Percentiles rank a stretch among this genome's conserved stretches.
These are phyloP conservation scores for Ernsta delagoae DNA, from an alignment of 2,888 invertebrate genomes.

Conservation along the genomic window DNA sequence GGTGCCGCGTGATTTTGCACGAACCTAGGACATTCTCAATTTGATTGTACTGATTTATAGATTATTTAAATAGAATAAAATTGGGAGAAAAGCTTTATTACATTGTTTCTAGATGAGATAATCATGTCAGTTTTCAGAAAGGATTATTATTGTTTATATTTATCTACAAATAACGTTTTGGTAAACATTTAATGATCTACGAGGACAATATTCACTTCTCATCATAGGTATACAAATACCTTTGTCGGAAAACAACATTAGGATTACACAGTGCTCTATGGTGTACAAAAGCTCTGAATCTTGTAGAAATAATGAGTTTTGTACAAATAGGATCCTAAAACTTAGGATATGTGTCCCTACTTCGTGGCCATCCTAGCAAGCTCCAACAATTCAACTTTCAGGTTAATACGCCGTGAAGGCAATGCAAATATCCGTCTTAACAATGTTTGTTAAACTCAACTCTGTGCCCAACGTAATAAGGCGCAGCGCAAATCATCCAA, in stretches of 20 bases:
- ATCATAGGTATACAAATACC: too few relatives aligned
- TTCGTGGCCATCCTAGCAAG: slow-evolving; percentile 5
- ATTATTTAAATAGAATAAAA: slow-evolving; percentile 4
- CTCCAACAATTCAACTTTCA: slow-evolving; percentile 47
- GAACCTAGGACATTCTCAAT: background rate
- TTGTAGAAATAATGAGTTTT: background rate
- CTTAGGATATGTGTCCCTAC: too few relatives aligned
- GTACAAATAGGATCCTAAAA: background rate
- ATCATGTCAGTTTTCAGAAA: too few relatives aligned
- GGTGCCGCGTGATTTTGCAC: background rate
- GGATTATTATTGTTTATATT: too few relatives aligned
- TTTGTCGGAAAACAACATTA: too few relatives aligned
- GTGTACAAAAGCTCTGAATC: background rate
- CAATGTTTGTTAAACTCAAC: slow-evolving; percentile 24
- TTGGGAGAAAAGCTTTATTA: too few relatives aligned
- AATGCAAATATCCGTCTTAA: slow-evolving; percentile 34
- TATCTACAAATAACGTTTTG: too few relatives aligned
- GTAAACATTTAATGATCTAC: too few relatives aligned
- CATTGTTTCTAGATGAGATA: too few relatives aligned
- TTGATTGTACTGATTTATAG: background rate
- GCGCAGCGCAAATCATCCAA: slow-evolving; percentile 25
- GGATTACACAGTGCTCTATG: background rate
- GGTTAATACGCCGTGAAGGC: slow-evolving; percentile 43
- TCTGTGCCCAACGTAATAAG: slow-evolving; percentile 32
- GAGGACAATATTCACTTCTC: too few relatives aligned